Evolutionary conservation across 2,888 invertebrate genomes (phyloP).

Genomic region (Hypsopygia costalis): DNA sequence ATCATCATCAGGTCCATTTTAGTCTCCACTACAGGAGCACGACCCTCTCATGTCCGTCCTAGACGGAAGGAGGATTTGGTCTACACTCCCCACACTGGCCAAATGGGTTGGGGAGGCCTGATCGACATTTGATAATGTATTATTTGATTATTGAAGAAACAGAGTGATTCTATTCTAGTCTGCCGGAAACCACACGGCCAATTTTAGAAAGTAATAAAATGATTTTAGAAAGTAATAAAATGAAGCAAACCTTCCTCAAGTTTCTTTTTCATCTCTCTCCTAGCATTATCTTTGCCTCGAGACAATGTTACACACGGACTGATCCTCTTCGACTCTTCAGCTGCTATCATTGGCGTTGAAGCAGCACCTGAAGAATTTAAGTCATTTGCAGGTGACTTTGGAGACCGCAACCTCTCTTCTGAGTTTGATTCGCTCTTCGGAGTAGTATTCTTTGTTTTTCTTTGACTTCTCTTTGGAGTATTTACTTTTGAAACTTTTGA

Average conservation of each 20-base stretch:
- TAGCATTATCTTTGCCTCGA: slow-evolving; percentile 80
- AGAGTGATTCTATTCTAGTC: no score
- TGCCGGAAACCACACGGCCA: no score
- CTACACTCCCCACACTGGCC: no score
- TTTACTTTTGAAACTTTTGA: slow-evolving; percentile 2
- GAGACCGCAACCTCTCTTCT: slow-evolving; percentile 57
- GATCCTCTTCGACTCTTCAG: slow-evolving; percentile 42
- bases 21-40: no score
- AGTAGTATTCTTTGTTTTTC: slow-evolving; percentile 31
- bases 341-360: slow-evolving; percentile 50
- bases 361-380: not conserved
- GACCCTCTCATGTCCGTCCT: no score
- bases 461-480: not conserved
- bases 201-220: no score
- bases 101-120: no score
- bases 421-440: slow-evolving; percentile 62
- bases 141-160: no score
- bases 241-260: slow-evolving; percentile 51
- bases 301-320: slow-evolving; percentile 82
- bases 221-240: not conserved
- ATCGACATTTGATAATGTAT: no score
- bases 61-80: no score
- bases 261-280: slow-evolving; percentile 76
- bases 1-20: no score
- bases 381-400: slow-evolving; percentile 31